Evolutionary conservation across 64 coral and sea anemone genomes (phyloP).

Genomic region (Actinia equina): DNA sequence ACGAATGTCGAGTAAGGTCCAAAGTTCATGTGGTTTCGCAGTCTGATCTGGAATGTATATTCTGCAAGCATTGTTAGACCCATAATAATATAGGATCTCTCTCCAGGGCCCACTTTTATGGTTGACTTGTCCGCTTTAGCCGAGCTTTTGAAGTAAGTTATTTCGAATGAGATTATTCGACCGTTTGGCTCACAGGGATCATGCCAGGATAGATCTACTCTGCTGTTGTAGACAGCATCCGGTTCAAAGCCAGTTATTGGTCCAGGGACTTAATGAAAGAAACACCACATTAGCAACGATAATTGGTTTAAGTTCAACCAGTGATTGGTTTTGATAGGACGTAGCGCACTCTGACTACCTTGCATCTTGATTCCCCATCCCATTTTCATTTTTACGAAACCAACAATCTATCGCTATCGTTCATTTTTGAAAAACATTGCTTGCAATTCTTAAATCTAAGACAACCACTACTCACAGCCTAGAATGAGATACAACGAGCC

Average conservation of each 20-base stretch:
- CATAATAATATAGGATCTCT: slow-evolving; percentile 13
- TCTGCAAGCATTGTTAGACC: slow-evolving; percentile 37
- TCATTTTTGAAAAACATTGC: too few relatives aligned
- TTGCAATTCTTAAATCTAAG: too few relatives aligned
- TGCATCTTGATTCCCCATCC: too few relatives aligned
- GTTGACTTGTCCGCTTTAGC: not conserved
- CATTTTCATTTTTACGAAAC: too few relatives aligned
- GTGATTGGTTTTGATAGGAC: too few relatives aligned
- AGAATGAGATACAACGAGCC: too few relatives aligned
- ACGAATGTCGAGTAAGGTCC: slow-evolving; percentile 57
- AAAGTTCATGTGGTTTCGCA: slow-evolving; percentile 54
- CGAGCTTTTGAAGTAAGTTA: slow-evolving; percentile 6
- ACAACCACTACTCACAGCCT: too few relatives aligned
- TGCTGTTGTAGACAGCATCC: slow-evolving; percentile 70
- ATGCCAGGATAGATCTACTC: slow-evolving; percentile 68
- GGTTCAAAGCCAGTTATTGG: slow-evolving; percentile 49
- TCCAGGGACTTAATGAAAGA: slow-evolving; percentile 52
- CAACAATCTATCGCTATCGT: too few relatives aligned
- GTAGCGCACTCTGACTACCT: too few relatives aligned
- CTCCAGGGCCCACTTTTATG: not conserved
- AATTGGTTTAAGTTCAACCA: too few relatives aligned
- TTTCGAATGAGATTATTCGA: slow-evolving; percentile 59
- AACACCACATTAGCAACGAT: not conserved
- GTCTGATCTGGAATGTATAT: slow-evolving; percentile 72
- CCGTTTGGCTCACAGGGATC: slow-evolving; percentile 82